A percentile compares a stretch with the other conserved stretches of the same genome.
Evolutionary conservation across 2,888 invertebrate genomes (phyloP).

Genomic region (Hyles lineata): DNA sequence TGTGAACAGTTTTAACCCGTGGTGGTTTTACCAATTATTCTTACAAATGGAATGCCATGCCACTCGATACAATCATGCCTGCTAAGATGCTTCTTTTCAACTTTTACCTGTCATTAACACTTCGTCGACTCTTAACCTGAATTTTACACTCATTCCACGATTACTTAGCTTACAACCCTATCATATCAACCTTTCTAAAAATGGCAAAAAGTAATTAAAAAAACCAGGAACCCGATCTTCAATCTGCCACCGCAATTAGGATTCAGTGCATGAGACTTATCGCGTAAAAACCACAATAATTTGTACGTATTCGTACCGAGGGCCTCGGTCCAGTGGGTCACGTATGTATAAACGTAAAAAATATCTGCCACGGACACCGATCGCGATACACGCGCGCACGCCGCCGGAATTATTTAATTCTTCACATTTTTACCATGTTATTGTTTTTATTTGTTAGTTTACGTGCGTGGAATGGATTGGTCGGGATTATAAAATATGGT

Average conservation of each 20-base stretch:
- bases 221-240: neutral
- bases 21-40: too few relatives aligned
- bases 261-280: slow-evolving; percentile 11
- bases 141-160: too few relatives aligned
- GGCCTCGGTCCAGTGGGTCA: slow-evolving; percentile 63
- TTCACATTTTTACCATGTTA: slow-evolving; percentile 54
- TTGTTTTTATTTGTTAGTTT: slow-evolving; percentile 68
- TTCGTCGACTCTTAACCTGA: too few relatives aligned
- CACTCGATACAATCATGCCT: too few relatives aligned
- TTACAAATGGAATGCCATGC: too few relatives aligned
- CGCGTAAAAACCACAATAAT: slow-evolving; percentile 63
- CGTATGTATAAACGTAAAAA: slow-evolving; percentile 71
- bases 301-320: neutral
- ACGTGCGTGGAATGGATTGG: slow-evolving; percentile 41
- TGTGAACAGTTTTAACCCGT: too few relatives aligned
- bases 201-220: neutral
- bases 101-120: too few relatives aligned
- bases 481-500: too few relatives aligned
- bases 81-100: too few relatives aligned
- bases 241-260: neutral
- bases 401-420: slow-evolving; percentile 78
- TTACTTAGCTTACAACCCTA: neutral
- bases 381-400: slow-evolving; percentile 78
- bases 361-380: slow-evolving; percentile 77
- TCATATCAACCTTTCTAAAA: neutral